A percentile compares a stretch with the other conserved stretches of the same genome.
phyloP scores from a whole-genome alignment of 2,888 invertebrate genomes.

The Cephonodes hylas region DNA sequence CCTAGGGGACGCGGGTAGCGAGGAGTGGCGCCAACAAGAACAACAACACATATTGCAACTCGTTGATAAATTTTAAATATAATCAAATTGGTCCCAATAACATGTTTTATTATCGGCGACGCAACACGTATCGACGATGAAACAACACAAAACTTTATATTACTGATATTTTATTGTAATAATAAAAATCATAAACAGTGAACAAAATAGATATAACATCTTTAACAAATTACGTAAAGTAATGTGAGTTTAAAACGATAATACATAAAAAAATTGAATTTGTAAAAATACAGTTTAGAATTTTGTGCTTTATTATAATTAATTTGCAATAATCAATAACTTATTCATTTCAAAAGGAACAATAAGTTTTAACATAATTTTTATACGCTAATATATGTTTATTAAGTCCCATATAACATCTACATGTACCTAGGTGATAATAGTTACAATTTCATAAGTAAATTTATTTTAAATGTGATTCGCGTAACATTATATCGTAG shows the following conservation, averaged over 20 bases:
- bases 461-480: neutral
- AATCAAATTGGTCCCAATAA: neutral
- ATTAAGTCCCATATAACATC: neutral
- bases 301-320: neutral
- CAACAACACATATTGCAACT: constrained; percentile 95
- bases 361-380: neutral
- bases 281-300: neutral
- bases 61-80: constrained; percentile 92
- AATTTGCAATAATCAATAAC: neutral
- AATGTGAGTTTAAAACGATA: neutral
- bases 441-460: neutral
- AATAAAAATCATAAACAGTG: constrained; percentile 39
- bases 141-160: constrained; percentile 51
- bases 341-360: neutral
- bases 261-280: neutral
- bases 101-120: neutral
- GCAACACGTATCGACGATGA: neutral
- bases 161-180: constrained; percentile 39
- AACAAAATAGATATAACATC: constrained; percentile 45
- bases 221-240: constrained; percentile 28
- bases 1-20: constrained; percentile 93
- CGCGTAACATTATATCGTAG: neutral
- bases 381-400: neutral
- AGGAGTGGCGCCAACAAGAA: constrained; percentile 92
- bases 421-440: neutral